A percentile compares a stretch with the other conserved stretches of the same genome.
These are phyloP conservation scores for Numida meleagris DNA, from an alignment of 2,113 vertebrate species.

Conservation along the genomic window DNA sequence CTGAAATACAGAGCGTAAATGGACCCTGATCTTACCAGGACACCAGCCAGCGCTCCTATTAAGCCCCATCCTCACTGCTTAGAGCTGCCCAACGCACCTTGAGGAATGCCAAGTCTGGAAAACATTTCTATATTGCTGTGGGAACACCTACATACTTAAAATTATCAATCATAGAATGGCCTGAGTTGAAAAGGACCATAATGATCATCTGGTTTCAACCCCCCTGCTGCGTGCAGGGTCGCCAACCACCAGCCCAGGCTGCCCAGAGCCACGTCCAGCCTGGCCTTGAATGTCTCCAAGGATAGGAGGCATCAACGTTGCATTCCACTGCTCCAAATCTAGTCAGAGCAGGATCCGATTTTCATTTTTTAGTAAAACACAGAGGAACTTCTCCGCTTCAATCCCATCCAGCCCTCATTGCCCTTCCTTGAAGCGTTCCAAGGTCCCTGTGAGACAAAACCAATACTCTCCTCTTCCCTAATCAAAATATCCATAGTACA, in stretches of 20 bases:
- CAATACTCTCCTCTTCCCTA: neutral
- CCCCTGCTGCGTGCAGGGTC: too few relatives aligned
- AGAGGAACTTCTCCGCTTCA: neutral
- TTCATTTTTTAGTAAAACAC: neutral
- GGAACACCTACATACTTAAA: neutral
- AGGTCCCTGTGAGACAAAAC: rapidly evolving
- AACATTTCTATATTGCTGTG: neutral
- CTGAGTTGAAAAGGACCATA: too few relatives aligned
- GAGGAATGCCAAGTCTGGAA: neutral
- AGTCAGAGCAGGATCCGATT: neutral
- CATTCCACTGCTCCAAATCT: neutral
- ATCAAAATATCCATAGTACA: neutral
- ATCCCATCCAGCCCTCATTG: neutral
- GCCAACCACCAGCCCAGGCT: too few relatives aligned
- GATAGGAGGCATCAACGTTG: too few relatives aligned
- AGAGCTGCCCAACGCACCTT: neutral
- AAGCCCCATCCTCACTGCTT: neutral
- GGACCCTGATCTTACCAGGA: neutral
- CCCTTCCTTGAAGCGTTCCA: neutral
- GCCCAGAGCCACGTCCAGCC: too few relatives aligned
- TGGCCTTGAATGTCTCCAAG: too few relatives aligned
- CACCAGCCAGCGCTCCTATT: neutral
- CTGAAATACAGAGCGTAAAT: neutral
- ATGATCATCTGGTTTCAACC: too few relatives aligned
- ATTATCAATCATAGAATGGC: neutral